Evolutionary conservation across 2,888 invertebrate genomes (phyloP), one percentile per base, ranked within the genome.

Genomic region (Parnassius glacialis): DNA sequence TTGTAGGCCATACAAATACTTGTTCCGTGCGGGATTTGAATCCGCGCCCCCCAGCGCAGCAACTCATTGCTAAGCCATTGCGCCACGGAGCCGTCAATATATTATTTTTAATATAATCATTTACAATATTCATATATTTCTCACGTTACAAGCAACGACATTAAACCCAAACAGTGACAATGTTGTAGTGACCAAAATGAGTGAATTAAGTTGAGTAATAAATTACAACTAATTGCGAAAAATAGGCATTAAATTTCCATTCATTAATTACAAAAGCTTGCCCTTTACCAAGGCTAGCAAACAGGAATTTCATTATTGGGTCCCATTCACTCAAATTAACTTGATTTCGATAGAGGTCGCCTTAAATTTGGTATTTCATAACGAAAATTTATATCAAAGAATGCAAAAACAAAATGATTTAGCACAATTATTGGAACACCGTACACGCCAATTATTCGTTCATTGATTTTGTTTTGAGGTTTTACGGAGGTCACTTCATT

Each of bases 271-370:
- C n/a, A 45, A 48, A 58, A 44, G 41, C 34, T 13, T 58, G 58
- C 62, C 54, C 57, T 62, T 58, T 62, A 25, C 53, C 62, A 62
- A 62, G 62, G 62, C 58, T 54, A 44, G 43, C 48, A 20, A 47
- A 62, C 50, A 53, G 62, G 62, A 62, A 62, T 62, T 57, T 57
- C 42, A 62, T 42, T 57, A 52, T 58, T 58, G 50, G 43, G 44
- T 58, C 44, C 62, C 62, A 62, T 62, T 62, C 62, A 62, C 62
- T 58, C 45, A 53, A 62, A 62, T 62, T 58, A 62, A 62, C 62
- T 62, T 50, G n/a, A 54, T 54, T 62, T 41, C 47, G 51, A 62
- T 58, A 54, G 62, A 58, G 62, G 62, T 62, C 62, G 45, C n/a
- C 5, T 58, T 57, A 58, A 62, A 53, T 57, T 61, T 47, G 52